Percentiles rank a stretch among this genome's conserved stretches.
Evolutionary conservation across 2,113 vertebrate genomes (phyloP).

Genomic region (Galemys pyrenaicus): DNA sequence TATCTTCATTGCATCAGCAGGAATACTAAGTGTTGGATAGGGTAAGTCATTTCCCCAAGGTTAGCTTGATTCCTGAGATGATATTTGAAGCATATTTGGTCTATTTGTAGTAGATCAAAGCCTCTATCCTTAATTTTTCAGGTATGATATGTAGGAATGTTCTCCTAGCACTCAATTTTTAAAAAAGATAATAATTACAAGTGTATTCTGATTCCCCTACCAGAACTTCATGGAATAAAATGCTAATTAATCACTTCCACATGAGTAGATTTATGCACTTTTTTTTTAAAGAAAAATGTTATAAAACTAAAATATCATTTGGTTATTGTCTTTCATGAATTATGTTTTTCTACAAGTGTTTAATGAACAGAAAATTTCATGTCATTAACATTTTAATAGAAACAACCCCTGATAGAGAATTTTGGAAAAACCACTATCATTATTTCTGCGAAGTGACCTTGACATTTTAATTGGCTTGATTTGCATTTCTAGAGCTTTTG

Average conservation of each 20-base stretch:
- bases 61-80: neutral
- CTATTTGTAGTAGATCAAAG: neutral
- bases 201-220: neutral
- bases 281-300: neutral
- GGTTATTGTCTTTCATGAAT: neutral
- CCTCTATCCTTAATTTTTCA: neutral
- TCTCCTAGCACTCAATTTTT: neutral
- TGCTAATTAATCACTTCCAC: constrained; percentile 10
- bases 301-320: neutral
- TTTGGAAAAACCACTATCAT: neutral
- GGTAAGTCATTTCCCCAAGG: neutral
- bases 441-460: constrained; percentile 1
- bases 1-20: neutral
- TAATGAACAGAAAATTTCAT: neutral
- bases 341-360: neutral
- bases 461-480: constrained; percentile 25
- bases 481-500: neutral
- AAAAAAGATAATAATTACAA: neutral
- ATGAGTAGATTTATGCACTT: neutral
- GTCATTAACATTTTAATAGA: constrained; percentile 35
- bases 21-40: neutral
- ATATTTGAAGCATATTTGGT: neutral
- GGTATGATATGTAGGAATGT: neutral
- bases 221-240: neutral
- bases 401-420: neutral